These are phyloP conservation scores for Caloenas nicobarica DNA, from an alignment of 2,113 vertebrate species.

Conservation along the genomic window DNA sequence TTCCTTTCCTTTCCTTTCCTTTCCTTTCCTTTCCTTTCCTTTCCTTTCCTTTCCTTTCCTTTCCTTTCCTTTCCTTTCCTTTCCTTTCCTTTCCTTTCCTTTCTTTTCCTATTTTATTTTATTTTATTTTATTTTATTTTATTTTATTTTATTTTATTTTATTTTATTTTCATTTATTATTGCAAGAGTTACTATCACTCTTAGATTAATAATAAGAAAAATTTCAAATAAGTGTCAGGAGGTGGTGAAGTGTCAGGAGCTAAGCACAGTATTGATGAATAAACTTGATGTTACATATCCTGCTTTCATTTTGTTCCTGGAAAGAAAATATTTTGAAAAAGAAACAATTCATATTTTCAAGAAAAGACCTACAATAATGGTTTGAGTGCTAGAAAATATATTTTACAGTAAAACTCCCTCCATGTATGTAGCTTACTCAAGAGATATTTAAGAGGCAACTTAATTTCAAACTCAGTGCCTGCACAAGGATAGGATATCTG, in stretches of 20 bases:
- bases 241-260: background rate
- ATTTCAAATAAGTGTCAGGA: background rate
- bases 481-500: background rate
- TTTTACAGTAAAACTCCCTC: background rate
- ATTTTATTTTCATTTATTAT: too few relatives aligned
- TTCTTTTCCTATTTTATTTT: too few relatives aligned
- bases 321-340: background rate
- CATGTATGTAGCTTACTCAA: background rate
- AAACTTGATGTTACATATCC: background rate
- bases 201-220: background rate
- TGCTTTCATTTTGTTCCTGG: background rate
- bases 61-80: too few relatives aligned
- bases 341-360: background rate
- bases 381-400: background rate
- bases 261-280: background rate
- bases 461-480: background rate
- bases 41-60: too few relatives aligned
- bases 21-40: too few relatives aligned
- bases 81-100: too few relatives aligned
- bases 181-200: background rate
- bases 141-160: too few relatives aligned
- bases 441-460: background rate
- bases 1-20: too few relatives aligned
- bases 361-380: background rate
- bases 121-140: too few relatives aligned